Conservation (phyloP, 1,140 invertebrate species). For the Sycobia sp. region DNA sequence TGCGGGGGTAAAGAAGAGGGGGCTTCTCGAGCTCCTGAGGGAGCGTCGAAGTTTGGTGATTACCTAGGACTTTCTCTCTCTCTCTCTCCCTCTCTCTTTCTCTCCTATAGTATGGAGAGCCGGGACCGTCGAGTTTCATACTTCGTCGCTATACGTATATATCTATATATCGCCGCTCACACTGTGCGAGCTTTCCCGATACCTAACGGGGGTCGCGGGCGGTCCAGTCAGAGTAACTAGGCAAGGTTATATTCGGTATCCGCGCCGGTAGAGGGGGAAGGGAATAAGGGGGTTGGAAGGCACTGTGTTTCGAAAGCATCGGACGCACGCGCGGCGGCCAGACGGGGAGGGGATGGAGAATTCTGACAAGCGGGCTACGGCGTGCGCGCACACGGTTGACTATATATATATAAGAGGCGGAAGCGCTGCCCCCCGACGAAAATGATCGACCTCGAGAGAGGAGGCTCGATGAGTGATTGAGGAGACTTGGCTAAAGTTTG, state of each 20-base stretch:
- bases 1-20: slow-evolving; percentile 12
- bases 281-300: slow-evolving; percentile 19
- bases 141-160: slow-evolving; percentile 52
- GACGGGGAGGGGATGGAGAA: slow-evolving; percentile 24
- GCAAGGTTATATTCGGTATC: slow-evolving; percentile 54
- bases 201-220: too few species aligned
- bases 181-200: slow-evolving; percentile 48
- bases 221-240: slow-evolving; percentile 60
- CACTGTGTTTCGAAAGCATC: slow-evolving; percentile 26
- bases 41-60: slow-evolving; percentile 61
- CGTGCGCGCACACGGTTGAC: neutral
- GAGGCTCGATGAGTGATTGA: slow-evolving; percentile 31
- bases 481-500: slow-evolving; percentile 20
- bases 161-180: too few species aligned
- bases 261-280: slow-evolving; percentile 20
- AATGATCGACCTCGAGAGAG: slow-evolving; percentile 34
- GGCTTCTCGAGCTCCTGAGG: slow-evolving; percentile 49
- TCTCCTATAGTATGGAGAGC: slow-evolving; percentile 58
- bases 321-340: neutral
- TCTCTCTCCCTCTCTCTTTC: too few species aligned
- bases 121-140: slow-evolving; percentile 53
- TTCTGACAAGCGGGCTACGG: slow-evolving; percentile 29
- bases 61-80: slow-evolving; percentile 62
- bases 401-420: neutral
- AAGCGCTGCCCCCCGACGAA: neutral